Evolutionary conservation across 64 coral and sea anemone species (phyloP), one percentile per base, ranked within the genome.

Genomic region (Cladopsammia gracilis): DNA sequence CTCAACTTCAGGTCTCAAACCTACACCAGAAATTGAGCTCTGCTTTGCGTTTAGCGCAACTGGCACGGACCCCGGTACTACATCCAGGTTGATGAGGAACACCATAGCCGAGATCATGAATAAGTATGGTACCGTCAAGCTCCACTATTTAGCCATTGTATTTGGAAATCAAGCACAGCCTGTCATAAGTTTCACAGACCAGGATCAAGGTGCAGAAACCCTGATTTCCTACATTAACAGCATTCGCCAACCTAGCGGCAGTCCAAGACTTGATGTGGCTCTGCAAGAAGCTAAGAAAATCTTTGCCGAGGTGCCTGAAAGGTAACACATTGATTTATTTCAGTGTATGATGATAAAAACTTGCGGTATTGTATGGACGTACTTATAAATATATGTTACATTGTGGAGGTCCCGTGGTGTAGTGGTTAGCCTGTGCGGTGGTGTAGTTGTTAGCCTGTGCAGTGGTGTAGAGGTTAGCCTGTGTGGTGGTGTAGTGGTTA

Each of bases 31-130:
- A 16, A 67, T 98, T 25, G 92, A 98, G 42, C 88, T 98, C 58
- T 88, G 88, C 49, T 98, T 94, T 76, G 96, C 96, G 15, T 88
- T 98, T 14, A 98, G 90, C 22, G 88, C 96, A 58, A 92, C 72
- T 1, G 50, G 82, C 47, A 52, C 70, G 15, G 67, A 54, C 18
- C 80, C 92, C 19, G 68, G 51, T 25, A 53, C 22, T 6, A 98
- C 89, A 48, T 94, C 90, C 58, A 64, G 12, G 24, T 76, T 94
- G 70, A 98, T 98, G 96, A 88, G 71, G 56, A 86, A 98, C n/a
- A 98, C 88, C 5, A 88, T 98, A 14, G 90, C 79, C 4, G 87
- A 79, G 48, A 76, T 91, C 20, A 66, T 98, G 1, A 58, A 75
- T 24, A 87, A 70, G 22, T 89, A 98, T 77, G 96, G 96, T 10